Percentiles rank a stretch among this genome's conserved stretches.
These are phyloP conservation scores for Leptinotarsa rubiginosa DNA, from an alignment of 2,888 invertebrate species.

Conservation along the genomic window DNA sequence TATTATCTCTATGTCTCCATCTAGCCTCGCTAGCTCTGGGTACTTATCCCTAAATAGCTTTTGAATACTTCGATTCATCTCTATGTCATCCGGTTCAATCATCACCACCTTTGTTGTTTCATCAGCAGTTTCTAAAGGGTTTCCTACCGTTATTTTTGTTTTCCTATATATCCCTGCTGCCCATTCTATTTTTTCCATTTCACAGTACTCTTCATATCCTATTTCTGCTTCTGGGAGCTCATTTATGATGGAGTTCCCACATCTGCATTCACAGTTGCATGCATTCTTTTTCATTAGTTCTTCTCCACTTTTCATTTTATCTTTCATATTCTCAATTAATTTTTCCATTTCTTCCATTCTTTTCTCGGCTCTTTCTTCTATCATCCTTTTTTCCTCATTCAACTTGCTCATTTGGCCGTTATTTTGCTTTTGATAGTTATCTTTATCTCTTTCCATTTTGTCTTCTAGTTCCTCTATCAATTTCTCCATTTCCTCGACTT, in stretches of 20 bases:
- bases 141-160: conserved; percentile 18
- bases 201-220: background rate
- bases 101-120: conserved; percentile 30
- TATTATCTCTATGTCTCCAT: conserved; percentile 23
- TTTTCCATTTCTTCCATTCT: background rate
- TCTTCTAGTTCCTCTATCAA: background rate
- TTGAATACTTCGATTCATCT: conserved; percentile 32
- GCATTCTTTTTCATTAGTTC: background rate
- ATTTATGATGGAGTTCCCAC: background rate
- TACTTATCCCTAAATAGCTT: conserved; percentile 31
- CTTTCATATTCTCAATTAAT: background rate
- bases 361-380: background rate
- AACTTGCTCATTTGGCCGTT: background rate
- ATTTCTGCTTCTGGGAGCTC: background rate
- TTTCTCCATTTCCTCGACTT: background rate
- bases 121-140: conserved; percentile 15
- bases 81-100: conserved; percentile 29
- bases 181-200: conserved; percentile 20
- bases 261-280: background rate
- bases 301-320: too few species aligned
- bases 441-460: background rate
- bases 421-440: background rate
- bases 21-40: conserved; percentile 25
- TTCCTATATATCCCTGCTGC: conserved; percentile 2
- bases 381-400: background rate